Base-by-base conservation (phyloP, 2,113 vertebrate genomes). In the Puffinus mauretanicus region DNA sequence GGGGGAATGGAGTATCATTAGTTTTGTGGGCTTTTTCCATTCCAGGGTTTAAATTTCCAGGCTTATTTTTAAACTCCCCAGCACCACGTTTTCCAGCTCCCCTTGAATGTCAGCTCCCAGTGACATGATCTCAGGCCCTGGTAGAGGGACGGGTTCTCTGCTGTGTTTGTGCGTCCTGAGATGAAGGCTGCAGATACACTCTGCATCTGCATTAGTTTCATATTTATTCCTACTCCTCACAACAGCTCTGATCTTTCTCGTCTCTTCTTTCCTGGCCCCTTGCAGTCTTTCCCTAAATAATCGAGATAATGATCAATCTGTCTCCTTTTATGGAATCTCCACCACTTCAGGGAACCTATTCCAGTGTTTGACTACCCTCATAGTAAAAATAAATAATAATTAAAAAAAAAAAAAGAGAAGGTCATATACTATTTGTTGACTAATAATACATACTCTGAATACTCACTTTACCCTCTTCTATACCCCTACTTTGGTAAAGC, bases 1-100 rank as follows among this genome's bases (percentile, higher is more conserved):
- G 16, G 7, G 8, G 16, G 13, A 55, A 70, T 14, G 36, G 5
- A 65, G 3, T 51, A n/a, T 42, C 0, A 0, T 29, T 29, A 7
- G 44, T 67, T 70, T 71, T 52, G 36, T 57, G 34, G 32, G 3
- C 22, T 26, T 66, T 78, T 69, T 57, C 24, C 27, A 11, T 44
- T 58, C 7, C 19, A 51, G 36, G 71, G 17, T 72, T 82, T 49
- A 49, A 42, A 32, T 64, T 72, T 29, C 32, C 40, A 21, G 70
- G 16, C 34, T 66, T 58, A n/a, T 26, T 66, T 83, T 72, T 47
- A 61, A 60, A 27, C 21, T 42, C 16, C 8, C 2, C n/a, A 79
- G 54, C 52, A 44, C 20, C 7, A 26, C 12, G 11, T 8, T 71
- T 51, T 27, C n/a, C 22, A 77, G 36, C 26, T 46, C 8, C 30